phyloP scores from a whole-genome alignment of 1,140 invertebrate genomes.

The Papilio aristodemus region DNA sequence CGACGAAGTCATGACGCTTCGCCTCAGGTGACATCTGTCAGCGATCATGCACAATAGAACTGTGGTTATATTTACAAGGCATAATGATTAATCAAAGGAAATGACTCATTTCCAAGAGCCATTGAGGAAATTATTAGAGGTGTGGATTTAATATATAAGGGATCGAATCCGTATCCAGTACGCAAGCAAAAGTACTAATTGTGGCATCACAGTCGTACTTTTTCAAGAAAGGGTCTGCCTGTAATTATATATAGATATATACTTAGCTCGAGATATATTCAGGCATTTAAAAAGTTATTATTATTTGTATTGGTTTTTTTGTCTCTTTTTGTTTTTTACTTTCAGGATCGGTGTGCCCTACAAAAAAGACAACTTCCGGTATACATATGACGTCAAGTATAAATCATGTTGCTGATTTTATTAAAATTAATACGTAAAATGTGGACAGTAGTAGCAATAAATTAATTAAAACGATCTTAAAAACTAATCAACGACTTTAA shows the following conservation, averaged over 20 bases:
- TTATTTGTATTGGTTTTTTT: too few relatives aligned
- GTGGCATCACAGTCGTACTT: too few relatives aligned
- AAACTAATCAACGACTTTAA: constrained; percentile 20
- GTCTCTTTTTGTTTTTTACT: too few relatives aligned
- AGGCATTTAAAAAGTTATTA: too few relatives aligned
- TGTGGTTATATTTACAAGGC: constrained; percentile 7
- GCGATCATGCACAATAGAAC: neutral
- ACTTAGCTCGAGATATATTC: too few relatives aligned
- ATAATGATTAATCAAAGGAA: neutral
- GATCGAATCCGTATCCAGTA: neutral
- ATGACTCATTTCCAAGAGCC: neutral
- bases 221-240: too few relatives aligned
- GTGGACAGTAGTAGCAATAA: neutral
- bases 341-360: too few relatives aligned
- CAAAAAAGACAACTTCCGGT: neutral
- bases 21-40: constrained; percentile 24
- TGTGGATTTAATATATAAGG: too few relatives aligned
- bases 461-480: constrained; percentile 5
- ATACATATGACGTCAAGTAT: neutral
- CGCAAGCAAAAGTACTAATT: too few relatives aligned
- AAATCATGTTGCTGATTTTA: neutral
- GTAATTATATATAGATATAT: too few relatives aligned
- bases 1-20: constrained; percentile 15
- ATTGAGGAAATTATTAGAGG: neutral
- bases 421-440: neutral